phyloP scores from a whole-genome alignment of 1,140 invertebrate species.

The Chionoecetes opilio region DNA sequence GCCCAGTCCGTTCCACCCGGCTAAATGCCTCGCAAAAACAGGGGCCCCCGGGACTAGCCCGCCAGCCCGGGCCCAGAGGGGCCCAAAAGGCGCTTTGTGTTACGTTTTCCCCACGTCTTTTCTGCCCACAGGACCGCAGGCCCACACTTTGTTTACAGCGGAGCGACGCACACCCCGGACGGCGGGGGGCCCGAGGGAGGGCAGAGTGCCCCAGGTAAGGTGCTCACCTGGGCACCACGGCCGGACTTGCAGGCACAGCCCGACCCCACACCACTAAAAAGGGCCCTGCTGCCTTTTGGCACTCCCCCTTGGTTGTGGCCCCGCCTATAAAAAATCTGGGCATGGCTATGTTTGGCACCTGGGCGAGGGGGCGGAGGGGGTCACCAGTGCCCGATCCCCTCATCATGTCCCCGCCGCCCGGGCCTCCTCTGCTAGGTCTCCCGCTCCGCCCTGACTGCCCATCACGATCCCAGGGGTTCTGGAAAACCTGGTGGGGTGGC shows the following conservation, averaged over 20 bases:
- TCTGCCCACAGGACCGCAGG: constrained; percentile 37
- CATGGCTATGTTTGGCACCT: constrained; percentile 79
- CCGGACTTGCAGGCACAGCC: constrained; percentile 61
- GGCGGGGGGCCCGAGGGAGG: constrained; percentile 39
- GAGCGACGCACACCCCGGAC: constrained; percentile 46
- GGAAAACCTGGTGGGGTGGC: background rate
- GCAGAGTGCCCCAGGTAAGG: constrained; percentile 71
- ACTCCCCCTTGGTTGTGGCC: constrained; percentile 59
- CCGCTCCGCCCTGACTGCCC: constrained; percentile 24
- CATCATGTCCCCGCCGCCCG: constrained; percentile 62
- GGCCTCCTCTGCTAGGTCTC: background rate
- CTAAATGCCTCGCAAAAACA: too few relatives aligned
- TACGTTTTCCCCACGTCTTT: constrained; percentile 48
- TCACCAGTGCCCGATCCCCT: constrained; percentile 61
- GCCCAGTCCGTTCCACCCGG: too few relatives aligned
- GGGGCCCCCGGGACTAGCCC: too few relatives aligned
- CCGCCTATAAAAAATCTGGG: constrained; percentile 71
- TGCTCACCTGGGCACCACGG: constrained; percentile 72
- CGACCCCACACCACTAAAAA: constrained; percentile 63
- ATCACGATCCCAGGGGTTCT: background rate
- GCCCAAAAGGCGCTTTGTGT: constrained; percentile 78
- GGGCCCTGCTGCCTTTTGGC: constrained; percentile 74
- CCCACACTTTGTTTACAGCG: constrained; percentile 63
- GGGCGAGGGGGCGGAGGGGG: constrained; percentile 66
- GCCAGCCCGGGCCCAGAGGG: too few relatives aligned